A percentile compares a stretch with the other conserved stretches of the same genome.
These are phyloP conservation scores for Hyalella azteca DNA, from an alignment of 2,888 invertebrate genomes.

Conservation along the genomic window DNA sequence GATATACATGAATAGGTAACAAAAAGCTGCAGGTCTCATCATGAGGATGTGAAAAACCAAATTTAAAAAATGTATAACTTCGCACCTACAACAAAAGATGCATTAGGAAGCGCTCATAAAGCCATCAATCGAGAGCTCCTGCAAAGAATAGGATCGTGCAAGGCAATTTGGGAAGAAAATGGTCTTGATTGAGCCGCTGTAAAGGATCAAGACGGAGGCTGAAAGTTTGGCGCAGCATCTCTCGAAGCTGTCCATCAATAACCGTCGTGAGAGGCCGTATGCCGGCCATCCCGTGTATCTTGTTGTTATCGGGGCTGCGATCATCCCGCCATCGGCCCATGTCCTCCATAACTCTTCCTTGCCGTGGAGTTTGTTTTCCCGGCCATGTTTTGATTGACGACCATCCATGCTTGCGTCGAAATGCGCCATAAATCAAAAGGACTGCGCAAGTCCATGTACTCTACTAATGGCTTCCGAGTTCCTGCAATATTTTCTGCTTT, in stretches of 20 bases:
- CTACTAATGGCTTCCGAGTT: neutral
- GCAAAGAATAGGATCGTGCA: no score
- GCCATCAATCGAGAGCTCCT: no score
- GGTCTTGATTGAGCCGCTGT: conserved; percentile 18
- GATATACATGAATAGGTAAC: no score
- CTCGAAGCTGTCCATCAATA: conserved; percentile 13
- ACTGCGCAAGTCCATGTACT: neutral
- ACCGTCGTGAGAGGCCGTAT: neutral
- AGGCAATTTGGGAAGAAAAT: neutral
- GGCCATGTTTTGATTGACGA: conserved; percentile 24
- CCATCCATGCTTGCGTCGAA: conserved; percentile 7
- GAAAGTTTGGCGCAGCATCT: conserved; percentile 6
- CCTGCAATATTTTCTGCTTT: no score
- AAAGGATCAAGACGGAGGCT: conserved; percentile 8
- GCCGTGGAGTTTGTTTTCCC: conserved; percentile 14
- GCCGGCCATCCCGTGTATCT: conserved; percentile 13
- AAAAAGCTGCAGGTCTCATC: no score
- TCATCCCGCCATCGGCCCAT: neutral
- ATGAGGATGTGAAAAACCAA: no score
- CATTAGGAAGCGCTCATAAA: no score
- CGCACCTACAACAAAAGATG: no score
- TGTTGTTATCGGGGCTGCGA: conserved; percentile 2
- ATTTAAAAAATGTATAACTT: no score
- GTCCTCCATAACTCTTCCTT: conserved; percentile 4
- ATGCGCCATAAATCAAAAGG: neutral